Conservation (phyloP, 2,888 invertebrate species). For the Philonicus albiceps region DNA sequence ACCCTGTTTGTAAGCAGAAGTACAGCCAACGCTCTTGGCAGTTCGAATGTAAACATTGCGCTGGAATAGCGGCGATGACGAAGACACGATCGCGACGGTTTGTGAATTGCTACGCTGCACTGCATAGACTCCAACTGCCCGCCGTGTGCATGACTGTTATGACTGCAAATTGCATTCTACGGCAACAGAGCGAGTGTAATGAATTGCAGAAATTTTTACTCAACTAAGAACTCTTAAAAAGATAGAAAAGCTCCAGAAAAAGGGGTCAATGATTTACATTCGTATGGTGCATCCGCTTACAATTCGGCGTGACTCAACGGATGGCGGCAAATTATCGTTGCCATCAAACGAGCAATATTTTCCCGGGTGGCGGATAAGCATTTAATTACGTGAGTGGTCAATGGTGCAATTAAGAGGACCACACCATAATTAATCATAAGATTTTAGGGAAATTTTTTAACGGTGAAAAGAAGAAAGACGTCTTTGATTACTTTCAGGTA, state of each 20-base stretch:
- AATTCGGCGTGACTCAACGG: background rate
- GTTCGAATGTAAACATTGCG: background rate
- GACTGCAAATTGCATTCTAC: background rate
- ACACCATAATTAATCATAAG: background rate
- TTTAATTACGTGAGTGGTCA: background rate
- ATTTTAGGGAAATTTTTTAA: background rate
- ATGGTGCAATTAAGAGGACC: background rate
- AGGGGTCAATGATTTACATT: background rate
- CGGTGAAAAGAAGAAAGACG: too few species aligned
- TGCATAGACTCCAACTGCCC: background rate
- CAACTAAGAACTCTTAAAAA: background rate
- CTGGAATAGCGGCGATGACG: background rate
- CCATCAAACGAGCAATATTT: background rate
- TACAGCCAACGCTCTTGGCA: background rate
- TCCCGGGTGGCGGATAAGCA: background rate
- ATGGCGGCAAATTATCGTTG: background rate
- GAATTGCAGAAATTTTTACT: slow-evolving; percentile 11
- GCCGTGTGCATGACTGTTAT: background rate
- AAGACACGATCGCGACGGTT: background rate
- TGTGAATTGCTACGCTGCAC: too few species aligned
- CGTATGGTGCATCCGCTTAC: background rate
- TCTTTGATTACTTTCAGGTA: too few species aligned
- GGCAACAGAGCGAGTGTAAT: background rate
- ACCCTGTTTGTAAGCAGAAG: background rate
- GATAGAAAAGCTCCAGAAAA: background rate